phyloP scores from a whole-genome alignment of 2,888 invertebrate species.

The Notodonta ziczac region DNA sequence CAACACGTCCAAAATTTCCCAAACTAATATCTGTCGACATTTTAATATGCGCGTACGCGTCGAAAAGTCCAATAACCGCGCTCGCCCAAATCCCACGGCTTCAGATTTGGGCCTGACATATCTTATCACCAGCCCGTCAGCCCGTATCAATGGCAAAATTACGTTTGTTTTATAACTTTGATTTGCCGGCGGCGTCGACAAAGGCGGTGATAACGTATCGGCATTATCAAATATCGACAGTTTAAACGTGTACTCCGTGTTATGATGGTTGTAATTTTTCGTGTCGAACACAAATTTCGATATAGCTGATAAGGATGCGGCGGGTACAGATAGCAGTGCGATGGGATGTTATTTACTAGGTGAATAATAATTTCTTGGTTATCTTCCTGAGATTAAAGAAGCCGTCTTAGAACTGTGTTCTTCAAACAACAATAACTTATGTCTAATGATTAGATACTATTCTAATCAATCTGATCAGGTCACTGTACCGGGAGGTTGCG shows the following conservation, averaged over 20 bases:
- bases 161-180: slow-evolving; percentile 83
- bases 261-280: slow-evolving; percentile 83
- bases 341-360: slow-evolving; percentile 14
- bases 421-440: too few relatives aligned
- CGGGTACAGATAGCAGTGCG: slow-evolving; percentile 58
- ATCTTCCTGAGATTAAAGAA: background rate
- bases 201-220: slow-evolving; percentile 63
- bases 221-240: slow-evolving; percentile 60
- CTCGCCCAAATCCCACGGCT: slow-evolving; percentile 74
- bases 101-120: slow-evolving; percentile 80
- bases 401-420: too few relatives aligned
- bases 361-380: background rate
- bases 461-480: too few relatives aligned
- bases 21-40: slow-evolving; percentile 5
- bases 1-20: background rate
- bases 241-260: slow-evolving; percentile 68
- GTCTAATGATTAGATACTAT: too few relatives aligned
- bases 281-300: slow-evolving; percentile 80
- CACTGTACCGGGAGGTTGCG: too few relatives aligned
- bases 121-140: slow-evolving; percentile 71
- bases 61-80: slow-evolving; percentile 69
- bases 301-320: slow-evolving; percentile 51
- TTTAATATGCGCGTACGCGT: slow-evolving; percentile 7
- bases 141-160: slow-evolving; percentile 76
- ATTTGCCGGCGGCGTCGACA: slow-evolving; percentile 79